Evolutionary conservation across 2,797 vertebrate species (phyloP), one percentile per base, ranked within the genome.

Genomic region (Australoheros facetus): DNA sequence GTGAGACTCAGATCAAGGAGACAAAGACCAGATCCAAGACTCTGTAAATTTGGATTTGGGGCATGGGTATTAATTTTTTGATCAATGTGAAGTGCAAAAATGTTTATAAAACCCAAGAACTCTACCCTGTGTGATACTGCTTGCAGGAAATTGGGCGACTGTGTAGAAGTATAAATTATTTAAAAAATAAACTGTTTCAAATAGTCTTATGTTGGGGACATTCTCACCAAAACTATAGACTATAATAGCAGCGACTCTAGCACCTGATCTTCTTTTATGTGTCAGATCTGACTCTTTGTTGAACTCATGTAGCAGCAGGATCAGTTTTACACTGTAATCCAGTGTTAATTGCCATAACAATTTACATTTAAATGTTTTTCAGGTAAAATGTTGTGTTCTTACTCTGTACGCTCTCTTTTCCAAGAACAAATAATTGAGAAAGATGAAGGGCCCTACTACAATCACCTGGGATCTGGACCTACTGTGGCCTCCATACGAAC

Each of bases 371-470:
- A 17, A 5, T 70, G 4, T 51, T 21, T 69, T 78, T 58, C 21
- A 5, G 51, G 7, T 48, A 71, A 51, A 5, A 53, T 23, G 11
- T 58, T 58, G 19, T 39, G 37, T 74, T 7, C 21, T 86, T 17
- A 87, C 16, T 73, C 23, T 83, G 16, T 54, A 19, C 28, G 85
- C 13, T 87, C 3, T 83, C 8, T 81, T 21, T 87, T 56, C 74
- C 91, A 56, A 99, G 98, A 98, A 85, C 97, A 99, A 95, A 96
- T 98, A 1, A 88, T 97, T 86, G 98, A 99, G 94, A 99, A 99
- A 94, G 98, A 99, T 3, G 98, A 99, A 93, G 98, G 98, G 42
- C 98, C 98, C 0, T 99, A 99, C 88, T 99, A 99, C 91, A 99
- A 98, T 84, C 98, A 99, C 92, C 95, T 99, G 92, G 98, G 98